phyloP scores from a whole-genome alignment of 2,888 invertebrate species.

The Ethmia dodecea region DNA sequence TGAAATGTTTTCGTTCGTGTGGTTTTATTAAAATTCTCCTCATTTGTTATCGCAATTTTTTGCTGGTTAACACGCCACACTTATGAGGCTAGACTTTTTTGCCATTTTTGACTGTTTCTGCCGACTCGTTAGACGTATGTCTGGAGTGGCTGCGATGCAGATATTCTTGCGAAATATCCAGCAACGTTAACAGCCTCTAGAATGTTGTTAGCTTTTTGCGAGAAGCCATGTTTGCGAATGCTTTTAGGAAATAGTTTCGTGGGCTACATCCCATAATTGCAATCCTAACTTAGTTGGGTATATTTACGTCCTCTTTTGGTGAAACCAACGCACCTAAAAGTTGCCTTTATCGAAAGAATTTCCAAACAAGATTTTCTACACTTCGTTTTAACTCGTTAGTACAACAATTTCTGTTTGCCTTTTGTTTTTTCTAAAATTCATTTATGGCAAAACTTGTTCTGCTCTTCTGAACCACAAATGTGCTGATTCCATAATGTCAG shows the following conservation, averaged over 20 bases:
- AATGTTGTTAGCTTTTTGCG: conserved; percentile 47
- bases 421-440: conserved; percentile 37
- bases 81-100: conserved; percentile 4
- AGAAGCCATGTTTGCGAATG: conserved; percentile 51
- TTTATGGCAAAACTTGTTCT: conserved; percentile 44
- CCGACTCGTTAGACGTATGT: conserved; percentile 51
- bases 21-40: conserved; percentile 60
- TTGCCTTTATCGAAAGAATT: no score
- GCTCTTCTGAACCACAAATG: conserved; percentile 30
- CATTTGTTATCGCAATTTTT: conserved; percentile 40
- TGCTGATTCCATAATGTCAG: conserved; percentile 51
- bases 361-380: no score
- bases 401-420: conserved; percentile 6
- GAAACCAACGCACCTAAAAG: no score
- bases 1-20: conserved; percentile 52
- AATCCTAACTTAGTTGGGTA: no score
- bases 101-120: conserved; percentile 33
- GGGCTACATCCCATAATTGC: conserved; percentile 16
- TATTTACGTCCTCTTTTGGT: no score
- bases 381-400: conserved; percentile 3
- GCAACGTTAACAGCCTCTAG: conserved; percentile 48
- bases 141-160: conserved; percentile 36
- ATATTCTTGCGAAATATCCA: conserved; percentile 42
- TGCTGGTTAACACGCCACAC: conserved; percentile 25
- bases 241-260: conserved; percentile 37